phyloP scores from a whole-genome alignment of 2,113 vertebrate species.

The Motacilla tschutschensis region DNA sequence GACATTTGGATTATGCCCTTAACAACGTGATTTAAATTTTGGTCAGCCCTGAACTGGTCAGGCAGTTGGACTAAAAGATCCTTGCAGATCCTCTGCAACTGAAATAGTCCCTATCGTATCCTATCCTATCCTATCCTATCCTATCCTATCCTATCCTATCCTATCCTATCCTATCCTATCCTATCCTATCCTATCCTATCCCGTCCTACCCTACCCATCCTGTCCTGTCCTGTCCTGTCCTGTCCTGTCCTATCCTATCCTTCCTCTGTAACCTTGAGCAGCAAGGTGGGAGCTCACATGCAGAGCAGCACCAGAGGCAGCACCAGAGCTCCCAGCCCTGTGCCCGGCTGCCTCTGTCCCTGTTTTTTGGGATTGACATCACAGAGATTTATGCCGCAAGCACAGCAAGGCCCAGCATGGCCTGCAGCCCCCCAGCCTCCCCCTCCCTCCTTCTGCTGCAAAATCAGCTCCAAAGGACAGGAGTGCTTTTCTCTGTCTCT shows the following conservation, averaged over 20 bases:
- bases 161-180: not conserved
- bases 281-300: fast-evolving
- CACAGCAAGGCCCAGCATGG: not conserved
- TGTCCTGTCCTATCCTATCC: not conserved
- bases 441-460: not conserved
- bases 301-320: not conserved
- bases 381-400: fast-evolving
- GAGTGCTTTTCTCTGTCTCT: not conserved
- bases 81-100: not conserved
- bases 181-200: not conserved
- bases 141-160: not conserved
- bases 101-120: not conserved
- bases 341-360: not conserved
- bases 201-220: too few relatives aligned
- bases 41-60: not conserved
- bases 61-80: too few relatives aligned
- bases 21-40: not conserved
- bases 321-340: not conserved
- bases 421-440: fast-evolving
- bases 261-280: not conserved
- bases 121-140: not conserved
- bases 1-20: not conserved
- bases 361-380: fast-evolving
- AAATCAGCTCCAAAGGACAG: not conserved
- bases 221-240: not conserved